phyloP scores from a whole-genome alignment of 2,888 invertebrate genomes.

The Trisateles emortualis region DNA sequence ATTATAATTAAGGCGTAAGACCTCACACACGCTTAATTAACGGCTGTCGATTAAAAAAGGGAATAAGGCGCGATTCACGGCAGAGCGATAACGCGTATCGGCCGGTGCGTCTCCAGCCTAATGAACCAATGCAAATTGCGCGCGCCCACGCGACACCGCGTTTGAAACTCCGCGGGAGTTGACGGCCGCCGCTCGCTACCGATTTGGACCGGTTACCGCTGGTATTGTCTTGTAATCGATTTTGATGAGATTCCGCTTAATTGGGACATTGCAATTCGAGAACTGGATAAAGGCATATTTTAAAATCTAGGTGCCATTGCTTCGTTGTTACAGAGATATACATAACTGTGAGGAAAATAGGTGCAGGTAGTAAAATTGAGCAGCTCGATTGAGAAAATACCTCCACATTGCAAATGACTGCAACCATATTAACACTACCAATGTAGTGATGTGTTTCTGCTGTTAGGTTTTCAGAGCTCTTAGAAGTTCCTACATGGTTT shows the following conservation, averaged over 20 bases:
- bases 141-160: conserved; percentile 53
- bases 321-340: too few species aligned
- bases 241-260: conserved; percentile 48
- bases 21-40: conserved; percentile 78
- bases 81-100: conserved; percentile 54
- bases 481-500: too few species aligned
- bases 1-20: conserved; percentile 76
- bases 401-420: too few species aligned
- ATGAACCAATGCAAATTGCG: conserved; percentile 73
- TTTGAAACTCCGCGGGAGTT: conserved; percentile 43
- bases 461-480: too few species aligned
- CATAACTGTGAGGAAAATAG: too few species aligned
- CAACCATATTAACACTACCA: too few species aligned
- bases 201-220: conserved; percentile 35
- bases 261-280: conserved; percentile 28
- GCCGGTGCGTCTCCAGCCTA: conserved; percentile 54
- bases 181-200: conserved; percentile 42
- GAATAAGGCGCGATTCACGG: conserved; percentile 51
- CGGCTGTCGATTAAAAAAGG: conserved; percentile 56
- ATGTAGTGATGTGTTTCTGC: too few species aligned
- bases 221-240: conserved; percentile 50
- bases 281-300: not conserved
- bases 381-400: too few species aligned
- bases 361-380: too few species aligned
- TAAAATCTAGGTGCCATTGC: too few species aligned